Evolutionary conservation across 2,113 vertebrate genomes (phyloP).

Genomic region (Pycnonotus jocosus): DNA sequence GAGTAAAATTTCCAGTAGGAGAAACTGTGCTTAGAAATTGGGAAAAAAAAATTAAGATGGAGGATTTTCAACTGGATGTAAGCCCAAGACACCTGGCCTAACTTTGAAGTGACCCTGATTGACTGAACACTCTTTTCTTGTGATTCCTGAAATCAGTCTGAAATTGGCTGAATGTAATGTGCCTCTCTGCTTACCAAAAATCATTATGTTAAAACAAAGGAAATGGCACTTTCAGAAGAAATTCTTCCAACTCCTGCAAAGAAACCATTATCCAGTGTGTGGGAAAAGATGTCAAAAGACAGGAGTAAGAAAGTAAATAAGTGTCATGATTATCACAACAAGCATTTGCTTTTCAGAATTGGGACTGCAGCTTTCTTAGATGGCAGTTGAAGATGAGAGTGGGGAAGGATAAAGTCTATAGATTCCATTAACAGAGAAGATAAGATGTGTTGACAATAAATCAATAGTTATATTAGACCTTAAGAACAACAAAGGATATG

Average conservation of each 20-base stretch:
- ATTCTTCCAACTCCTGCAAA: background rate
- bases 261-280: background rate
- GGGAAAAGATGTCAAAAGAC: background rate
- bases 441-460: background rate
- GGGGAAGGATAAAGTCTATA: background rate
- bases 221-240: background rate
- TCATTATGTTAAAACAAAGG: background rate
- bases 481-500: background rate
- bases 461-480: slow-evolving; percentile 5
- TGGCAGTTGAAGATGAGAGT: background rate
- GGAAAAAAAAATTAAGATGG: background rate
- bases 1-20: background rate
- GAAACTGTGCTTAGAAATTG: background rate
- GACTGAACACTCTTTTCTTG: background rate
- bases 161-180: background rate
- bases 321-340: background rate
- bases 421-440: background rate
- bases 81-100: background rate
- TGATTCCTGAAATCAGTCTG: background rate
- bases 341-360: background rate
- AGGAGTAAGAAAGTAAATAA: background rate
- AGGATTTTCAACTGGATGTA: background rate
- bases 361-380: background rate
- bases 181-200: background rate
- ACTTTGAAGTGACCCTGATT: background rate